phyloP scores from a whole-genome alignment of 2,888 invertebrate genomes.

The Urechis unicinctus region DNA sequence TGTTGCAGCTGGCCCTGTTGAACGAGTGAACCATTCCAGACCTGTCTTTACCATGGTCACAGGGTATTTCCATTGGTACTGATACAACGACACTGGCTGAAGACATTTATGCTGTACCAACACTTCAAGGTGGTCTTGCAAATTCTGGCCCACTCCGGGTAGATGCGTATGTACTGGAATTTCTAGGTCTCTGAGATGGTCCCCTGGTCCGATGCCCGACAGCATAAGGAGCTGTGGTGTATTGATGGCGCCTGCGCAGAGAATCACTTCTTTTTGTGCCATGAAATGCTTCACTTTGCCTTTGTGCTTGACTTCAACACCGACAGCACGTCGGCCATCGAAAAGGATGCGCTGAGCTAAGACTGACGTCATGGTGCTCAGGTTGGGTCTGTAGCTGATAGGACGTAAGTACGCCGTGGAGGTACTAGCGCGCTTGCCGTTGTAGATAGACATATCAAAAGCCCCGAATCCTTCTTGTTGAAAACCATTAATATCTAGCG shows the following conservation, averaged over 20 bases:
- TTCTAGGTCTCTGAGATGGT: constrained; percentile 50
- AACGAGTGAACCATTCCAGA: constrained; percentile 50
- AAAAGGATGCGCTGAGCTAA: constrained; percentile 54
- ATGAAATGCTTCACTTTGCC: constrained; percentile 27
- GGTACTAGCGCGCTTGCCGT: constrained; percentile 64
- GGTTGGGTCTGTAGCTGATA: constrained; percentile 57
- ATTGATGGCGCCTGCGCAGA: constrained; percentile 86
- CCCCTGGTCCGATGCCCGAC: constrained; percentile 71
- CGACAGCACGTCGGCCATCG: constrained; percentile 50
- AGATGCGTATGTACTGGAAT: constrained; percentile 61
- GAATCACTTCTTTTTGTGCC: constrained; percentile 70
- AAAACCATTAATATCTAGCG: constrained; percentile 53
- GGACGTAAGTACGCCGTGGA: constrained; percentile 66
- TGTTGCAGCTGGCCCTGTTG: constrained; percentile 50
- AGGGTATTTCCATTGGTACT: constrained; percentile 54
- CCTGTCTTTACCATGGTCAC: constrained; percentile 54
- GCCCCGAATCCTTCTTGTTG: constrained; percentile 51
- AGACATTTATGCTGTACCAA: constrained; percentile 52
- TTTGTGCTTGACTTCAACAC: constrained; percentile 46
- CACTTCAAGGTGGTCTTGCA: constrained; percentile 69
- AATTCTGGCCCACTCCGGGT: constrained; percentile 67
- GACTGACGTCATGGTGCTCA: constrained; percentile 63
- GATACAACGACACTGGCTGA: constrained; percentile 52
- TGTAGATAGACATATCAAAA: constrained; percentile 53
- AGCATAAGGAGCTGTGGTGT: constrained; percentile 90